phyloP scores from a whole-genome alignment of 2,888 invertebrate genomes.

The Agrotis clavis region DNA sequence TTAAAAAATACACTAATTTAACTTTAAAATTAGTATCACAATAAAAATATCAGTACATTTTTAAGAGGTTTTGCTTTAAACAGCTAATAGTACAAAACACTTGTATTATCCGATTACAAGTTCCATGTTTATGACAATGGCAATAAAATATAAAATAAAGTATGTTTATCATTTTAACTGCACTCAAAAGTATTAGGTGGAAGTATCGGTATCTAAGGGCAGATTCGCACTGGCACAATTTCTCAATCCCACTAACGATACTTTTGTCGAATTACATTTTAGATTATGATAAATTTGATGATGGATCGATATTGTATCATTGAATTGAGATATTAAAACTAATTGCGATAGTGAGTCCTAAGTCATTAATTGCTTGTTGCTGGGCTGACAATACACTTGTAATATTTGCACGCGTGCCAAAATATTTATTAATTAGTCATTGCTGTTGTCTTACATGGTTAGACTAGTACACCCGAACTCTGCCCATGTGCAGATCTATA shows the following conservation, averaged over 20 bases:
- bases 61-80: conserved; percentile 20
- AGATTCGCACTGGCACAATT: conserved; percentile 21
- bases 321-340: conserved; percentile 16
- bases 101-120: conserved; percentile 33
- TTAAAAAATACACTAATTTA: conserved; percentile 18
- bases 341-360: conserved; percentile 32
- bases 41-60: conserved; percentile 48
- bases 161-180: conserved; percentile 62
- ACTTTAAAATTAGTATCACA: conserved; percentile 46
- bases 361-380: conserved; percentile 8
- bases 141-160: conserved; percentile 60
- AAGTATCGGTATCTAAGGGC: conserved; percentile 54
- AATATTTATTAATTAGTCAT: background rate
- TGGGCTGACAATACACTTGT: conserved; percentile 3
- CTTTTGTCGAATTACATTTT: background rate
- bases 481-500: too few relatives aligned
- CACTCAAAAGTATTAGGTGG: conserved; percentile 61
- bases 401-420: conserved; percentile 14
- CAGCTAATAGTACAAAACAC: conserved; percentile 14
- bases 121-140: conserved; percentile 52
- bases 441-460: background rate
- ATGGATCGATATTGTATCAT: conserved; percentile 5
- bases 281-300: background rate
- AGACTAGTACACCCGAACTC: background rate
- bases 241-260: background rate